Evolutionary conservation across 2,888 invertebrate species (phyloP), one percentile per base, ranked within the genome.

Genomic region (Embidobia sp.): DNA sequence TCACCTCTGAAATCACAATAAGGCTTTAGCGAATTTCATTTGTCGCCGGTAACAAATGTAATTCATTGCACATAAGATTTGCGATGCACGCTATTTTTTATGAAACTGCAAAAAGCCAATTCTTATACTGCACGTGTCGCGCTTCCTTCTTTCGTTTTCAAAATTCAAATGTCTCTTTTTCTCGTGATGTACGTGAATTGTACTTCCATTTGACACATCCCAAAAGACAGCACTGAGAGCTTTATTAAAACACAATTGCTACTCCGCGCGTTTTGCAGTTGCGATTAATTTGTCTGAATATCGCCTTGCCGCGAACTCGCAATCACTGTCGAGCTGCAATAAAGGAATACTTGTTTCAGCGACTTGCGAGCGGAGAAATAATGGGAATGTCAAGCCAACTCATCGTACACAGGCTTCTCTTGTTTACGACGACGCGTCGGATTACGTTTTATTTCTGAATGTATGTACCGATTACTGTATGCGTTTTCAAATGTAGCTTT

Each of bases 391-490:
- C 75, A 49, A 44, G 69, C 26, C 16, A 53, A 49, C 46, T 44
- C 64, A 66, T 53, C 64, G 44, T 31, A 51, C 42, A 27, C 37
- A 44, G 35, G 51, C 75, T 76, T 78, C 59, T 63, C 49, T 59
- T 70, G 64, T 70, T 76, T 70, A 70, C 70, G 57, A 26, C 59
- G 74, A 80, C 80, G 79, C 69, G 64, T 80, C 57, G 69, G 77
- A 79, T 80, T 77, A 79, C 79, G 79, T 80, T 77, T 79, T 78
- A 69, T 77, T 79, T 79, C 51, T 40, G 61, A 73, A 18, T 74
- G 79, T 72, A 75, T 72, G 48, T 57, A 51, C 70, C 73, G 72
- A 78, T 75, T 74, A 78, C 77, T 46, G 53, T 66, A 42, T 10
- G 16, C 3, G 15, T 7, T 16, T 49, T 42, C 35, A 16, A 37